Conservation (phyloP, 2,113 vertebrate genomes). For the Ailuropoda melanoleuca region DNA sequence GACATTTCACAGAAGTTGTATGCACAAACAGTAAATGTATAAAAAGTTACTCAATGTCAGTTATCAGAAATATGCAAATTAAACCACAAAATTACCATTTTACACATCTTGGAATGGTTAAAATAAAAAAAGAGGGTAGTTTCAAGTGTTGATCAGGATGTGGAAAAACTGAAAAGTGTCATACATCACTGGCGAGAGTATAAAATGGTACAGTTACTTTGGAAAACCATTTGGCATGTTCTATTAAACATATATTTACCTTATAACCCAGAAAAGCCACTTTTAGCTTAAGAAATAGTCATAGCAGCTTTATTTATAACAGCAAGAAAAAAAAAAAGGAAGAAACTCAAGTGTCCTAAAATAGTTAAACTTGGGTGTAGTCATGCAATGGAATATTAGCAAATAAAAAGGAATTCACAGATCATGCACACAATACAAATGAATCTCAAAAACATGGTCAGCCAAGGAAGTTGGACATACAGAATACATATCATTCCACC, state of each 20-base stretch:
- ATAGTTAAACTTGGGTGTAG: background rate
- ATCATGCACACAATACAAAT: background rate
- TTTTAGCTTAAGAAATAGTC: constrained; percentile 23
- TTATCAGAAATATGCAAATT: background rate
- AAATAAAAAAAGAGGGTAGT: background rate
- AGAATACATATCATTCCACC: background rate
- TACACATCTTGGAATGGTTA: background rate
- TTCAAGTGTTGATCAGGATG: background rate
- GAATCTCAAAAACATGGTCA: background rate
- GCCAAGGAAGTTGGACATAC: background rate
- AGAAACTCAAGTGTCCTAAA: background rate
- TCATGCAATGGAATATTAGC: background rate
- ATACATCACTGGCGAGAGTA: background rate
- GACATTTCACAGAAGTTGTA: background rate
- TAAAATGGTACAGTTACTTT: background rate
- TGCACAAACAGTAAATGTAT: background rate
- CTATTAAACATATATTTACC: background rate
- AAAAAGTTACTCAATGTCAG: background rate
- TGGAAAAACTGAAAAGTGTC: background rate
- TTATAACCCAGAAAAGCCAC: background rate
- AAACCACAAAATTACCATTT: background rate
- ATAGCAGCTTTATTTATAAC: constrained; percentile 14
- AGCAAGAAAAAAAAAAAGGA: background rate
- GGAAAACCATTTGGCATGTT: background rate
- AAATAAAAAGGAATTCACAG: background rate